Base-by-base conservation (phyloP, 2,113 vertebrate genomes). In the Campylorhamphus procurvoides region DNA sequence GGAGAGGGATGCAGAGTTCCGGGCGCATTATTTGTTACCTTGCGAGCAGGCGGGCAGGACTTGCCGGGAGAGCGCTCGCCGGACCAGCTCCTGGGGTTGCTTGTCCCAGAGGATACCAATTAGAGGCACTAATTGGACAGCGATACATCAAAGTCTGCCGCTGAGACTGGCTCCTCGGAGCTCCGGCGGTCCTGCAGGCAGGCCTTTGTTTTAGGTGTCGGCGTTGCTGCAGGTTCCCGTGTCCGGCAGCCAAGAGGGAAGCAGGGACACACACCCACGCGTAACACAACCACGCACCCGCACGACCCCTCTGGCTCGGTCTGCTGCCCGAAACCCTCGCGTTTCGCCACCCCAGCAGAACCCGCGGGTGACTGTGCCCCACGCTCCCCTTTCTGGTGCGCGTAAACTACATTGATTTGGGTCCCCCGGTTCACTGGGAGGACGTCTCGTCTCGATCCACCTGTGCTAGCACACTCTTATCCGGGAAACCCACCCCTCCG, bases 71-170 rank as follows among this genome's bases (percentile, higher is more conserved):
- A 95, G 95, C 84, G 73, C 96, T 96, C 72, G 20, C 87, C 62
- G 84, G 87, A 95, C 95, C 93, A 44, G 93, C 95, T 96, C 96
- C 89, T 19, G 94, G 94, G 94, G 94, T 95, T 93, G 94, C 89
- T 66, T 9, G 93, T 98, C 98, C 97, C 98, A 5, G 69, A 97
- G 97, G 98, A 98, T 97, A 84, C 98, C 98, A 98, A 98, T 98
- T 98, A 98, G 97, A 98, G 95, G 87, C 98, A 97, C 98, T 98
- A 98, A 98, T 98, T 98, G 98, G 98, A 97, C 98, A 98, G 97
- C 96, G 84, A 98, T 98, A 96, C 97, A 98, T 98, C 98, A 98
- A 98, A 97, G 97, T 97, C 93, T 97, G 92, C 94, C 97, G 83
- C 97, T 75, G 84, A 97, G 98, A 87, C 53, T 59, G 84, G 80